These are phyloP conservation scores for Zhengitettix transpicula DNA, from an alignment of 2,888 invertebrate species.

Conservation along the genomic window DNA sequence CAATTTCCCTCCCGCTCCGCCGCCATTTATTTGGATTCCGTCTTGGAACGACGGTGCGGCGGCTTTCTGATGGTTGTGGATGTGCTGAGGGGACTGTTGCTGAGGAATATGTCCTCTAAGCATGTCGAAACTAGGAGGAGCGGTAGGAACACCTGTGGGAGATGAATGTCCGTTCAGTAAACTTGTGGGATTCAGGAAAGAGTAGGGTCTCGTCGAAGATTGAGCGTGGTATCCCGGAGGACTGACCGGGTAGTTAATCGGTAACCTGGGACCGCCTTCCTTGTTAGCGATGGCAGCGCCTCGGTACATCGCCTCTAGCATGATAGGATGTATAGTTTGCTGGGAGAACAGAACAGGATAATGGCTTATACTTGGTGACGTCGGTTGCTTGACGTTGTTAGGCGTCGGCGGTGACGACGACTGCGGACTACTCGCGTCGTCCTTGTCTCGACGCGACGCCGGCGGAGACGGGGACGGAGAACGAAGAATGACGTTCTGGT, in stretches of 20 bases:
- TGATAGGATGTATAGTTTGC: slow-evolving; percentile 49
- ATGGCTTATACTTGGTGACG: slow-evolving; percentile 9
- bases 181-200: slow-evolving; percentile 26
- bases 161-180: slow-evolving; percentile 25
- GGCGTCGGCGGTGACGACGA: slow-evolving; percentile 2
- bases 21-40: slow-evolving; percentile 16
- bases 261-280: slow-evolving; percentile 31
- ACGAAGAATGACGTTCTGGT: slow-evolving; percentile 54
- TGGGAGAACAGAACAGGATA: slow-evolving; percentile 37
- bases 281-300: slow-evolving; percentile 34
- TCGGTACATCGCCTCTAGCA: slow-evolving; percentile 52
- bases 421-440: slow-evolving; percentile 21
- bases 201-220: slow-evolving; percentile 26
- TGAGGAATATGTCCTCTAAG: slow-evolving; percentile 22
- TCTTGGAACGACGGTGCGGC: slow-evolving; percentile 7
- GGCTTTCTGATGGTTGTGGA: slow-evolving; percentile 20
- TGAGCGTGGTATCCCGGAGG: slow-evolving; percentile 26
- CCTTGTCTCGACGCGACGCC: slow-evolving; percentile 20
- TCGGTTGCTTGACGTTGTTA: background rate
- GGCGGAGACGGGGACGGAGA: slow-evolving; percentile 18
- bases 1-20: slow-evolving; percentile 41
- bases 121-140: slow-evolving; percentile 44
- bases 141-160: slow-evolving; percentile 30
- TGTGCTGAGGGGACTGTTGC: slow-evolving; percentile 22
- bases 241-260: slow-evolving; percentile 38